A percentile compares a stretch with the other conserved stretches of the same genome.
Conservation (phyloP, 1,140 invertebrate species). For the Agraylea sexmaculata region DNA sequence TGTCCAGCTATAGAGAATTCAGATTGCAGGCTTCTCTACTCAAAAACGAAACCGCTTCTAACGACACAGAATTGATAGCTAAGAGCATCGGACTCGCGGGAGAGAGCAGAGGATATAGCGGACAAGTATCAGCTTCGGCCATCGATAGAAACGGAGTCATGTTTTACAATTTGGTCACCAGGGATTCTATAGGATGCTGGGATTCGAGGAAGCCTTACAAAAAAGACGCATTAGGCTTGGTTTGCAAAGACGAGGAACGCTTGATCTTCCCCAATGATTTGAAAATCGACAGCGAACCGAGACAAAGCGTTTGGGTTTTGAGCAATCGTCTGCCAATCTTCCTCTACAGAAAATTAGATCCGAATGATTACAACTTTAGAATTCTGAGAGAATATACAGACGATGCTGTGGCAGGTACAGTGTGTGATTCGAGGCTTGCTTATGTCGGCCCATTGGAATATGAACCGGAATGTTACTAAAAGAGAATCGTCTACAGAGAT, state of each 20-base stretch:
- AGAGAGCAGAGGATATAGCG: constrained; percentile 44
- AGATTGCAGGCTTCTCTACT: constrained; percentile 53
- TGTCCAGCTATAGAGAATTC: constrained; percentile 69
- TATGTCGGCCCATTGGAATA: constrained; percentile 6
- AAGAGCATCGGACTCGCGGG: constrained; percentile 53
- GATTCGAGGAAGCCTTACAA: constrained; percentile 58
- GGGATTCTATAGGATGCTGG: constrained; percentile 67
- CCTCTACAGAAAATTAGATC: constrained; percentile 53
- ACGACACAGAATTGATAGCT: constrained; percentile 31
- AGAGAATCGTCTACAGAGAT: too few species aligned
- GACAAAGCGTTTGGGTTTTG: constrained; percentile 61
- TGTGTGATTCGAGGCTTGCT: constrained; percentile 49
- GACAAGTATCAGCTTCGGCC: constrained; percentile 58
- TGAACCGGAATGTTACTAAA: constrained; percentile 17
- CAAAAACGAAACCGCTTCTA: constrained; percentile 42
- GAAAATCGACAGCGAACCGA: constrained; percentile 54
- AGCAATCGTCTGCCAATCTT: constrained; percentile 63
- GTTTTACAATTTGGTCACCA: constrained; percentile 65
- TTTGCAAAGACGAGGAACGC: constrained; percentile 45
- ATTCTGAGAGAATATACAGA: constrained; percentile 50
- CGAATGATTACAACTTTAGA: constrained; percentile 56
- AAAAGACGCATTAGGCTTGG: constrained; percentile 46
- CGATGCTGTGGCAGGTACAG: constrained; percentile 48
- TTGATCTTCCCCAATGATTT: constrained; percentile 69
- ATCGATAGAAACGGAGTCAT: constrained; percentile 59